Evolutionary conservation across 2,888 invertebrate species (phyloP).

Genomic region (Polydrusus pterygomalis): DNA sequence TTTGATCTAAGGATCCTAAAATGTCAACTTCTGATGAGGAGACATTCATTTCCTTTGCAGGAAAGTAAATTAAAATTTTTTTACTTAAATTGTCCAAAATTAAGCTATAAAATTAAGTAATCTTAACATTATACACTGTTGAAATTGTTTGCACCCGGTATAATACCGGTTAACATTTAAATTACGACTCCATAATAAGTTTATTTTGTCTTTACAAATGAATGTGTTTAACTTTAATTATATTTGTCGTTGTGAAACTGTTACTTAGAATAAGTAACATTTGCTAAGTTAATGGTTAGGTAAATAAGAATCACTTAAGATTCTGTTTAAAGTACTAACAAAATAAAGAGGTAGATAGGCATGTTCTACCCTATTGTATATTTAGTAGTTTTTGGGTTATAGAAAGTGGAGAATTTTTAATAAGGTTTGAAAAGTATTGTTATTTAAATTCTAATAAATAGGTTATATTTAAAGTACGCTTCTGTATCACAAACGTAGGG

Average conservation of each 20-base stretch:
- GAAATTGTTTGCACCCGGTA: neutral
- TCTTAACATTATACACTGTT: too few relatives aligned
- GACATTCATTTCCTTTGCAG: too few relatives aligned
- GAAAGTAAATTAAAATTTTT: too few relatives aligned
- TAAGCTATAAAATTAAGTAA: too few relatives aligned
- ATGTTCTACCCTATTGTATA: conserved; percentile 32
- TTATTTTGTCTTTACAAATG: conserved; percentile 29
- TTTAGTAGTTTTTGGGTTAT: conserved; percentile 25
- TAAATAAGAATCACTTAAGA: conserved; percentile 65
- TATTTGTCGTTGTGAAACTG: conserved; percentile 60
- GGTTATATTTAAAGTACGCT: neutral
- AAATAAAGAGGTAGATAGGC: conserved; percentile 41
- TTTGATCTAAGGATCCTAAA: too few relatives aligned
- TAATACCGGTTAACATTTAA: conserved; percentile 19
- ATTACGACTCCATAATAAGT: conserved; percentile 16
- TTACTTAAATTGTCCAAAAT: too few relatives aligned
- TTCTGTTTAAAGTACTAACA: conserved; percentile 53
- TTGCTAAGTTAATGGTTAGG: conserved; percentile 68
- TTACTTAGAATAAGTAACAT: conserved; percentile 66
- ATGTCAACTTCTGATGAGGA: too few relatives aligned
- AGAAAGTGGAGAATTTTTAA: conserved; percentile 13
- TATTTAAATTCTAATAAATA: neutral
- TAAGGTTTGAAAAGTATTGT: neutral
- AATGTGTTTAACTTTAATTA: conserved; percentile 56
- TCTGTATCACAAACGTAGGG: neutral